These are phyloP conservation scores for Metaphire vulgaris DNA, from an alignment of 1,140 invertebrate genomes.

Conservation along the genomic window DNA sequence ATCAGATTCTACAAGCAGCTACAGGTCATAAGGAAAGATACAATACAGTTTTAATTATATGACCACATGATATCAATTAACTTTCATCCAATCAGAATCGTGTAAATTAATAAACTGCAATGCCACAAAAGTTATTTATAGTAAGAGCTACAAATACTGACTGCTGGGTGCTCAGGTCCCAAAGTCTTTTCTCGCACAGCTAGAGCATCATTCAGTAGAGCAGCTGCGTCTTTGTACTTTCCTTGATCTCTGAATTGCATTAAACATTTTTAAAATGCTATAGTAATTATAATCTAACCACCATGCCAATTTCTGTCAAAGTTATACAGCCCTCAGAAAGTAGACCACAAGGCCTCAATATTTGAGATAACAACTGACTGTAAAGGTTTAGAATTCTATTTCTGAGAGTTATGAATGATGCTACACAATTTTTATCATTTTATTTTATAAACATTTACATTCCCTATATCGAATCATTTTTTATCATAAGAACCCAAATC, in stretches of 20 bases:
- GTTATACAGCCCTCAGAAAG: no score
- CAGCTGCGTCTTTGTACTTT: conserved; percentile 94
- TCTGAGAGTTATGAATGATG: no score
- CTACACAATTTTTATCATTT: no score
- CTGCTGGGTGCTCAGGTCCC: conserved; percentile 93
- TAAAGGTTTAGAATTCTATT: no score
- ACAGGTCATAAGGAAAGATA: not conserved
- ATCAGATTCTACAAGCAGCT: not conserved
- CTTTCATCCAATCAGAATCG: not conserved
- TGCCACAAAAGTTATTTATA: not conserved
- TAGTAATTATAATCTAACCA: no score
- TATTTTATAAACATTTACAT: no score
- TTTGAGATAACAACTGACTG: no score
- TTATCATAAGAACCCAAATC: no score
- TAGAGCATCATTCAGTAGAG: conserved; percentile 87
- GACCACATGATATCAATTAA: not conserved
- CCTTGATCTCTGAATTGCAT: conserved; percentile 74
- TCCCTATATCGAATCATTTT: no score
- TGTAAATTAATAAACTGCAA: not conserved
- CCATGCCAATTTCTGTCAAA: no score
- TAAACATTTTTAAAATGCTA: no score
- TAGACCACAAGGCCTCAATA: no score
- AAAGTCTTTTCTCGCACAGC: conserved; percentile 91
- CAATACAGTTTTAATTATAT: not conserved
- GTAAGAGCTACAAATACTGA: conserved; percentile 34